Evolutionary conservation across 1,140 invertebrate species (phyloP).

Genomic region (Solenopsis invicta): DNA sequence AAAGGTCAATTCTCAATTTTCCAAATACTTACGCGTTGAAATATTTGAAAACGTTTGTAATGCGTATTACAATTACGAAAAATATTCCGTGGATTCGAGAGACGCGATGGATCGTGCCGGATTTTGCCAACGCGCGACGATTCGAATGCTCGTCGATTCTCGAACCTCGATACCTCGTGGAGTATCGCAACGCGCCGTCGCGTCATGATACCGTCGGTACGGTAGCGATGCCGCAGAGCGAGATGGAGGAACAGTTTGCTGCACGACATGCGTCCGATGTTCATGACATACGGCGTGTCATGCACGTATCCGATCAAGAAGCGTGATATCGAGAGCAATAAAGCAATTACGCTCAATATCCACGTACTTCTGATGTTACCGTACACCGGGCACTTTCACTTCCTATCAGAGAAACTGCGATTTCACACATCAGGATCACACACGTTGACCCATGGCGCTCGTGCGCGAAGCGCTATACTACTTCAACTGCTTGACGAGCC

Average conservation of each 20-base stretch:
- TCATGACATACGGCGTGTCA: conserved; percentile 15
- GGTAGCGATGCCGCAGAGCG: not conserved
- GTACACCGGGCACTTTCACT: not conserved
- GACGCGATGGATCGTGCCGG: no score
- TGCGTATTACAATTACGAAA: not conserved
- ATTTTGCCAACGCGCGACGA: not conserved
- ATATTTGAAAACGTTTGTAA: not conserved
- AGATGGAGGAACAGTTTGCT: conserved; percentile 17
- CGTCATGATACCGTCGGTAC: not conserved
- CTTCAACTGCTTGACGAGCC: no score
- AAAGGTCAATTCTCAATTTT: no score
- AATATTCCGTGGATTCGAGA: no score
- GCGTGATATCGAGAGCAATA: not conserved
- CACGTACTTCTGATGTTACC: not conserved
- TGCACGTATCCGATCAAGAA: no score
- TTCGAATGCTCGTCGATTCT: conserved; percentile 6
- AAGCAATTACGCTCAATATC: not conserved
- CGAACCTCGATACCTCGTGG: conserved; percentile 43
- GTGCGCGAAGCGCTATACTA: no score
- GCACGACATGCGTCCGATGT: not conserved
- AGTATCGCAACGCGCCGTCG: not conserved
- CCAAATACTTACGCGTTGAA: no score
- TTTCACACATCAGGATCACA: not conserved
- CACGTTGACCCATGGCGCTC: no score
- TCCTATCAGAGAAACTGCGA: not conserved